Evolutionary conservation across 2,113 vertebrate genomes (phyloP).

Genomic region (Heterotilapia buettikoferi): DNA sequence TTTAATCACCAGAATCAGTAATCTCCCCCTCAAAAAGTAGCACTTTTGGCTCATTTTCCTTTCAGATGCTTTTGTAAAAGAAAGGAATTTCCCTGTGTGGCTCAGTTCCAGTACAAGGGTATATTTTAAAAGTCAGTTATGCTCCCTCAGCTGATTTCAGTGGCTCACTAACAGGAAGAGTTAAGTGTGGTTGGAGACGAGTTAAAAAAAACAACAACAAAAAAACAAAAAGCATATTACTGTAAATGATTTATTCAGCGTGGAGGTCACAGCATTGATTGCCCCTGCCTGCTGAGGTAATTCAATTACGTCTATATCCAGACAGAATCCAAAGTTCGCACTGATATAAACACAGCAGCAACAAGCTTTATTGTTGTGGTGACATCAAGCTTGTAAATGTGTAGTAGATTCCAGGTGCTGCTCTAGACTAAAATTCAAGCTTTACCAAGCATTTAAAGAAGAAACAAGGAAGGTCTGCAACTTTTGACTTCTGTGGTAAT

Average conservation of each 20-base stretch:
- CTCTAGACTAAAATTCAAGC: background rate
- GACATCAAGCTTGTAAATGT: constrained; percentile 18
- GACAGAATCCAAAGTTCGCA: constrained; percentile 57
- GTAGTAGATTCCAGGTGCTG: background rate
- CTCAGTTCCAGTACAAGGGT: constrained; percentile 5
- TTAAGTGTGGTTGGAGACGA: background rate
- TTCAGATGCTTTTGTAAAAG: background rate
- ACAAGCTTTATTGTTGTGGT: constrained; percentile 10
- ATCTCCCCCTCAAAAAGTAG: background rate
- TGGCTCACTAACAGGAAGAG: constrained; percentile 33
- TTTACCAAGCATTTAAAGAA: background rate
- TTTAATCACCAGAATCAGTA: background rate
- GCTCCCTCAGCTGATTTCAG: constrained; percentile 11
- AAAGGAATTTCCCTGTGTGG: constrained; percentile 28
- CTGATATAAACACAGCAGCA: constrained; percentile 52
- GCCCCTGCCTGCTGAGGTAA: constrained; percentile 52
- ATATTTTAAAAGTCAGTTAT: background rate
- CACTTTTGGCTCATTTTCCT: constrained; percentile 5
- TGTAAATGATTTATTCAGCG: constrained; percentile 57
- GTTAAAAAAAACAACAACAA: background rate
- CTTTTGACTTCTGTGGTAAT: background rate
- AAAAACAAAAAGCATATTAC: background rate
- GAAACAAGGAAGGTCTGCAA: background rate
- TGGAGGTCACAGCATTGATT: constrained; percentile 52
- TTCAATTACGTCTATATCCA: constrained; percentile 48